Base-by-base conservation (phyloP, 2,888 invertebrate species). In the Phyllotreta cruciferae region DNA sequence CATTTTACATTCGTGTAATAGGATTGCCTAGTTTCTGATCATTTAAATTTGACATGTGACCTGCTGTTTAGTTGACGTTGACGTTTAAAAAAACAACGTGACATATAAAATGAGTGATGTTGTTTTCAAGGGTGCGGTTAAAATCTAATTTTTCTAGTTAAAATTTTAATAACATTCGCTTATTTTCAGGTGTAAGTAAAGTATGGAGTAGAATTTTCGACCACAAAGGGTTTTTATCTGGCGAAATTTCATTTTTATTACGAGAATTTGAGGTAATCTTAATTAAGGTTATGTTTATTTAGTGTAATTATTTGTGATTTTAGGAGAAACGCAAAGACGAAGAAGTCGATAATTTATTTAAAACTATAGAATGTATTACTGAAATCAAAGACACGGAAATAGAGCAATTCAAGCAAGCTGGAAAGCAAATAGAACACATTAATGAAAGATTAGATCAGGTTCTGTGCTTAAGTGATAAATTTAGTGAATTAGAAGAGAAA, bases 171-270 rank as follows among this genome's bases (percentile, higher is more conserved):
- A 61, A 45, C 47, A 37, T 49, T 11, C 57, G 14, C 14, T 44
- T 82, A 62, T 66, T 81, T 58, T 6, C 79, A 95, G 94, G 92
- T 85, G 85, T 90, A 72, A 88, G 89, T 68, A 92, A 91, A 82
- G 88, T 94, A 79, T 93, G 93, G 88, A 86, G 88, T 74, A 86
- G 94, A 77, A 83, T 95, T 63, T 92, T 95, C 82, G 93, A 95
- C 81, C 95, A 95, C 77, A 87, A 90, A 68, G 91, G 92, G 38
- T 93, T 94, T 79, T 80, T 94, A 63, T 91, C 88, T 81, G 93
- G 94, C 60, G 95, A 95, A 86, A 90, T 94, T 70, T 90, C 89
- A 71, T 90, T 87, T 79, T 90, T 92, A 82, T 80, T 94, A 4
- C 89, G 89, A 71, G 93, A 94, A 79, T 94, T 94, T 82, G 94